Percentiles rank a stretch among this genome's conserved stretches.
phyloP scores from a whole-genome alignment of 2,113 vertebrate species.

The Engraulis encrasicolus region DNA sequence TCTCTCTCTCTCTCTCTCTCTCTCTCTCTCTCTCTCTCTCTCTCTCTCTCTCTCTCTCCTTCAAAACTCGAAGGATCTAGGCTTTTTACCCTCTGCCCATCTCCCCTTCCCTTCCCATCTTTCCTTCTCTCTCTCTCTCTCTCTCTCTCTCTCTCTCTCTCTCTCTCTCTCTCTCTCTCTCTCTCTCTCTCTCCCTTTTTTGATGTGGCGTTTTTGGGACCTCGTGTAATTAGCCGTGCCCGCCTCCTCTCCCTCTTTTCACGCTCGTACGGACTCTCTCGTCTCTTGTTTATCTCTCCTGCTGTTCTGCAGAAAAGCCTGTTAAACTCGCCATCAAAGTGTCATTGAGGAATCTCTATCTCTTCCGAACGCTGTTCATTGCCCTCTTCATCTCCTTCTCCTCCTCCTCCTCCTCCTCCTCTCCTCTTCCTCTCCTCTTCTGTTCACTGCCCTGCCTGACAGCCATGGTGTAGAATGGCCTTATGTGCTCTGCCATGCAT shows the following conservation, averaged over 20 bases:
- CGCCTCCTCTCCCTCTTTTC: not conserved
- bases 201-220: not conserved
- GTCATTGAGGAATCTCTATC: conserved; percentile 43
- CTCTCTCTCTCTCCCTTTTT: not conserved
- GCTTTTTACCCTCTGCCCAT: too few species aligned
- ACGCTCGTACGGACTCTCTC: not conserved
- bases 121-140: too few species aligned
- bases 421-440: not conserved
- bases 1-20: not conserved
- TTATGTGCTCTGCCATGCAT: conserved; percentile 54
- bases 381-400: too few species aligned
- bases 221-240: not conserved
- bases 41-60: not conserved
- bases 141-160: too few species aligned
- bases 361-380: conserved; percentile 8
- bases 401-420: not conserved
- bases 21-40: not conserved
- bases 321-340: conserved; percentile 43
- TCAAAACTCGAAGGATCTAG: too few species aligned
- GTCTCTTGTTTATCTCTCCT: conserved; percentile 3
- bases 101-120: too few species aligned
- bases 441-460: conserved; percentile 20
- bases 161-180: too few species aligned
- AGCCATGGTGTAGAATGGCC: conserved; percentile 47
- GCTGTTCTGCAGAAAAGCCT: conserved; percentile 20